Evolutionary conservation across 92 coral and sea anemone species (phyloP).

Genomic region (Palythoa grandis): DNA sequence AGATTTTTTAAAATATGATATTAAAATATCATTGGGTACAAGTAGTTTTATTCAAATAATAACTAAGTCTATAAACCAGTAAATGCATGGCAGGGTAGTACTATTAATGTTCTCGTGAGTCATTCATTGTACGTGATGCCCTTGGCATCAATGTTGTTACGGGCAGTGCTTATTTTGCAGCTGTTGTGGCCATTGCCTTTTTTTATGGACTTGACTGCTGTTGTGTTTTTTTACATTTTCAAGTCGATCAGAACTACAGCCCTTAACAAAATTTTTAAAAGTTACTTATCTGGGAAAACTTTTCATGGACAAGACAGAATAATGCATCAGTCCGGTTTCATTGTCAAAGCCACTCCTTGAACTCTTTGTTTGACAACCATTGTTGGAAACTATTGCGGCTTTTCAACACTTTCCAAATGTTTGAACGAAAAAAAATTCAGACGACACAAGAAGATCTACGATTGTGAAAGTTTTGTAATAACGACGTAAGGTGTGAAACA

Average conservation of each 20-base stretch:
- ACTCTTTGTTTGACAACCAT: neutral
- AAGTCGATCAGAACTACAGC: neutral
- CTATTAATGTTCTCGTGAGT: too few species aligned
- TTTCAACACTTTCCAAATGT: conserved; percentile 7
- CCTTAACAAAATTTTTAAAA: conserved; percentile 2
- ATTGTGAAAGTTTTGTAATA: neutral
- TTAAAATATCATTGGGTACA: too few species aligned
- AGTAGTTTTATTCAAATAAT: too few species aligned
- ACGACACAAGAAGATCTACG: conserved; percentile 4
- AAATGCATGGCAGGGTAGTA: too few species aligned
- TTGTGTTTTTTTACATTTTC: conserved; percentile 19
- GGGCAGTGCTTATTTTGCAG: conserved; percentile 4
- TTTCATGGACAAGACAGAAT: neutral
- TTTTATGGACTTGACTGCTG: neutral
- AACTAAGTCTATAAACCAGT: too few species aligned
- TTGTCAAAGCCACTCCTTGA: conserved; percentile 9
- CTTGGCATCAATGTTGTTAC: conserved; percentile 1
- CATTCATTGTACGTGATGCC: conserved; percentile 1
- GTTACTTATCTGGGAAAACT: neutral
- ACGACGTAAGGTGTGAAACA: neutral
- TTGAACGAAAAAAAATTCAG: neutral
- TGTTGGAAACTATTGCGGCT: conserved; percentile 3
- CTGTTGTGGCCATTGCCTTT: conserved; percentile 21
- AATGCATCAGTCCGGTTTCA: neutral
- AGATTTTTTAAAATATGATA: too few species aligned